Evolutionary conservation across 2,797 vertebrate genomes (phyloP), one percentile per base, ranked within the genome.

Genomic region (Botia almorhae): DNA sequence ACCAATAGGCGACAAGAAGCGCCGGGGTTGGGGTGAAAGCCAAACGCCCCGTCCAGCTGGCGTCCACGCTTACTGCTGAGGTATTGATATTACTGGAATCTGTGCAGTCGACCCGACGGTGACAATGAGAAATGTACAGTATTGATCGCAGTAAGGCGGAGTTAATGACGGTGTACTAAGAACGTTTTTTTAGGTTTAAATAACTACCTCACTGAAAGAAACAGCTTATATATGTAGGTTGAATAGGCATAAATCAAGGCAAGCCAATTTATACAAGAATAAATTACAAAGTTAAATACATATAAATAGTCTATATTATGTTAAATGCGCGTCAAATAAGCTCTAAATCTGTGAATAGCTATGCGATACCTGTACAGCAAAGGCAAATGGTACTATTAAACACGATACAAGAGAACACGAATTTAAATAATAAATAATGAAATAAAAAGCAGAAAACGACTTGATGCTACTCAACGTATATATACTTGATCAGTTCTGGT

Each of bases 61-160:
- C 71, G 69, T 70, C 58, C 72, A 76, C 61, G 51, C 73, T 74
- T 67, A 78, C 69, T 46, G 68, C 71, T 33, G 69, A 80, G 67
- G 19, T 77, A 80, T 73, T 69, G 79, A 86, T 77, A 82, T 76
- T 77, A 69, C 51, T 55, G 80, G 84, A 84, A 85, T 88, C 78
- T 74, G 69, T 58, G 36, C 39, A 19, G 69, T 43, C 43, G 21
- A 56, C 51, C 72, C 48, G 69, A 55, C 48, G 58, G 19, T 63
- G 43, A 78, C 76, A 78, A 71, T 71, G 56, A 61, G 7, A 76
- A 11, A 48, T 51, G 39, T 36, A 60, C 56, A 60, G 56, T 60
- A 78, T 71, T n/a, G 56, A 78, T 78, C 16, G 33, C 17, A 19
- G 69, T 48, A 58, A n/a, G 1, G 17, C 36, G 17, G 39, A 12